Percentiles rank a stretch among this genome's conserved stretches.
Evolutionary conservation across 2,888 invertebrate species (phyloP).

Genomic region (Apamea sordens): DNA sequence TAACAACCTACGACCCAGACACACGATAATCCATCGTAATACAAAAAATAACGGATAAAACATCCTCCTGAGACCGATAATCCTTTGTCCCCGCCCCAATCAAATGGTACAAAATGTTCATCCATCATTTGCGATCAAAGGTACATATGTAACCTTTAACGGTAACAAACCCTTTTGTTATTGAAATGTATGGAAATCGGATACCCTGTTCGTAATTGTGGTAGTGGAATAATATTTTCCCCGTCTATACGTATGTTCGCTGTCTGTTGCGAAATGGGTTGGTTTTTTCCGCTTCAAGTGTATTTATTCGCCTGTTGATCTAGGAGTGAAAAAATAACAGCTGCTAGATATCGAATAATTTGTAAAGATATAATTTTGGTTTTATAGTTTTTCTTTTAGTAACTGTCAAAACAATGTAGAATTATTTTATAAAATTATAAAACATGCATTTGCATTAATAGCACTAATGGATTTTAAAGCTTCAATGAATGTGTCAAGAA

Average conservation of each 20-base stretch:
- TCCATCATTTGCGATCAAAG: constrained; percentile 55
- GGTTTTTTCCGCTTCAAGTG: constrained; percentile 37
- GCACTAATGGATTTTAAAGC: background rate
- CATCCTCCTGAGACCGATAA: constrained; percentile 40
- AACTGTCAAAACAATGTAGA: too few species aligned
- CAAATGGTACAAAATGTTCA: constrained; percentile 56
- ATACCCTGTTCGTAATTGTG: constrained; percentile 51
- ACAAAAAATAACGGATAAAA: constrained; percentile 40
- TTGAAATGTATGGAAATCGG: constrained; percentile 66
- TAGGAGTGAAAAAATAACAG: constrained; percentile 25
- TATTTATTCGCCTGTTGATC: constrained; percentile 55
- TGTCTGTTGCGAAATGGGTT: constrained; percentile 37
- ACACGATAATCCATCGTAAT: constrained; percentile 35
- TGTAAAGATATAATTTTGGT: background rate
- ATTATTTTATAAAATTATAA: too few species aligned
- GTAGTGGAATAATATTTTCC: constrained; percentile 57
- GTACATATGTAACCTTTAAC: constrained; percentile 56
- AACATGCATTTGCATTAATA: background rate
- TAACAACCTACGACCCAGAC: background rate
- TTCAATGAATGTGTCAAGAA: background rate
- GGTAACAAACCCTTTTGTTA: constrained; percentile 61
- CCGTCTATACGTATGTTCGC: constrained; percentile 27
- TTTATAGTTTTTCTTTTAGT: background rate
- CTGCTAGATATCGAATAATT: constrained; percentile 5
- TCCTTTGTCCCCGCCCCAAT: constrained; percentile 56